Evolutionary conservation across 1,140 invertebrate species (phyloP).

Genomic region (Hirudo medicinalis): DNA sequence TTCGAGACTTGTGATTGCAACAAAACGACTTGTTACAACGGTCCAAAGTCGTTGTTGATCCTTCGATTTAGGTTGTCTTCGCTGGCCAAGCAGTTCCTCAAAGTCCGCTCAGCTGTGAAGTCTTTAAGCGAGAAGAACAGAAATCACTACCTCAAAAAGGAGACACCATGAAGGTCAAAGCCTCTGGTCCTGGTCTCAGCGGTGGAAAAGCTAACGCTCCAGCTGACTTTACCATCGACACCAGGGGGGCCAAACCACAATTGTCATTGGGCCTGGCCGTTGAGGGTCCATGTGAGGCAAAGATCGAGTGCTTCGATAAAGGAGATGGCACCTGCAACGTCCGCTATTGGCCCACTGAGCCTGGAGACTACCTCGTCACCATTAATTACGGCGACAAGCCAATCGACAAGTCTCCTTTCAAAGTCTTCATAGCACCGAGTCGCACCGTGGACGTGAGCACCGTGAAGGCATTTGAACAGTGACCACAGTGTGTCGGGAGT

Average conservation of each 20-base stretch:
- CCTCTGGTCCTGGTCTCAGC: slow-evolving; percentile 39
- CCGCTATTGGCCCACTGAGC: slow-evolving; percentile 62
- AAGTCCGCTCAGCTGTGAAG: slow-evolving; percentile 33
- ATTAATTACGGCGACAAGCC: slow-evolving; percentile 60
- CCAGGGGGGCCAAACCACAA: slow-evolving; percentile 61
- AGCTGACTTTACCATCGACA: slow-evolving; percentile 54
- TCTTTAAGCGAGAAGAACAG: too few species aligned
- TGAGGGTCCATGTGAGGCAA: slow-evolving; percentile 44
- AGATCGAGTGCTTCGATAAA: slow-evolving; percentile 73
- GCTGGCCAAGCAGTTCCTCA: slow-evolving; percentile 30
- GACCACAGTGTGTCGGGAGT: too few species aligned
- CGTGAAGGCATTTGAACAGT: slow-evolving; percentile 17
- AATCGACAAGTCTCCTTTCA: slow-evolving; percentile 40
- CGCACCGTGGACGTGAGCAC: slow-evolving; percentile 31
- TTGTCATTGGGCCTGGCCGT: slow-evolving; percentile 26
- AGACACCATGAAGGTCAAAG: slow-evolving; percentile 31
- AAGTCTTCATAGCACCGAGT: slow-evolving; percentile 21
- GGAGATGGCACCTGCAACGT: slow-evolving; percentile 75
- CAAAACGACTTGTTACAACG: too few species aligned
- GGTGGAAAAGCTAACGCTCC: slow-evolving; percentile 33
- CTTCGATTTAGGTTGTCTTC: slow-evolving; percentile 26
- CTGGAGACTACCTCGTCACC: slow-evolving; percentile 77
- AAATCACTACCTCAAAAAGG: too few species aligned
- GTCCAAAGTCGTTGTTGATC: too few species aligned
- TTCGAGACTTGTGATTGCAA: too few species aligned